Evolutionary conservation across 2,113 vertebrate genomes (phyloP).

Genomic region (Albula goreensis): DNA sequence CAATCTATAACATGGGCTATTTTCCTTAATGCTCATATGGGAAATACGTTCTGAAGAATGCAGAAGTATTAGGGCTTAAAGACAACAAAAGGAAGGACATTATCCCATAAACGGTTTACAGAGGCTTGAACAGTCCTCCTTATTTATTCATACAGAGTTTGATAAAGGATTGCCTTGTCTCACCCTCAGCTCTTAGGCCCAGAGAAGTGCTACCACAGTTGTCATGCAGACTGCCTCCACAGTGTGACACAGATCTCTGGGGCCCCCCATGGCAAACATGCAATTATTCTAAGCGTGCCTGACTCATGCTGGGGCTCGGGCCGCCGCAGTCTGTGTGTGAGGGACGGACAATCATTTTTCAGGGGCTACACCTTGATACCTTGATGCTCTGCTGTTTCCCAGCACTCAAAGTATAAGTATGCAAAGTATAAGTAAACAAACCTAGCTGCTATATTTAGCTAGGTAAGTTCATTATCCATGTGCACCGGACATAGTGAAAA

Average conservation of each 20-base stretch:
- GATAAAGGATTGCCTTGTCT: not conserved
- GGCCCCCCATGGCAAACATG: not conserved
- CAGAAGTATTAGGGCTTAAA: not conserved
- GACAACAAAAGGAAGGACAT: not conserved
- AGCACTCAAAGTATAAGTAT: too few relatives aligned
- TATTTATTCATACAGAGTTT: slow-evolving; percentile 17
- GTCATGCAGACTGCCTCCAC: not conserved
- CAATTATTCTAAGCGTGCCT: not conserved
- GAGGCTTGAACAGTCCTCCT: not conserved
- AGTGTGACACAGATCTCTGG: not conserved
- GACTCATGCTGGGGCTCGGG: too few relatives aligned
- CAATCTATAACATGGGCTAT: not conserved
- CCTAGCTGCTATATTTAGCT: too few relatives aligned
- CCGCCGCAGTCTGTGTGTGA: not conserved
- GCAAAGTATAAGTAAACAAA: too few relatives aligned
- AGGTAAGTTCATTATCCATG: too few relatives aligned
- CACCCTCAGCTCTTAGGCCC: not conserved
- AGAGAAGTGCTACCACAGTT: not conserved
- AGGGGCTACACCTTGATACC: too few relatives aligned
- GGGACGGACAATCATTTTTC: too few relatives aligned
- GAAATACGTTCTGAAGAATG: not conserved
- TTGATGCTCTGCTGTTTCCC: too few relatives aligned
- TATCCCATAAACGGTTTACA: not conserved
- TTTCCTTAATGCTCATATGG: not conserved
- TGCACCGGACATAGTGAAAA: too few relatives aligned